A percentile compares a stretch with the other conserved stretches of the same genome.
phyloP scores from a whole-genome alignment of 2,797 vertebrate genomes.

The Chlorospingus flavigularis region DNA sequence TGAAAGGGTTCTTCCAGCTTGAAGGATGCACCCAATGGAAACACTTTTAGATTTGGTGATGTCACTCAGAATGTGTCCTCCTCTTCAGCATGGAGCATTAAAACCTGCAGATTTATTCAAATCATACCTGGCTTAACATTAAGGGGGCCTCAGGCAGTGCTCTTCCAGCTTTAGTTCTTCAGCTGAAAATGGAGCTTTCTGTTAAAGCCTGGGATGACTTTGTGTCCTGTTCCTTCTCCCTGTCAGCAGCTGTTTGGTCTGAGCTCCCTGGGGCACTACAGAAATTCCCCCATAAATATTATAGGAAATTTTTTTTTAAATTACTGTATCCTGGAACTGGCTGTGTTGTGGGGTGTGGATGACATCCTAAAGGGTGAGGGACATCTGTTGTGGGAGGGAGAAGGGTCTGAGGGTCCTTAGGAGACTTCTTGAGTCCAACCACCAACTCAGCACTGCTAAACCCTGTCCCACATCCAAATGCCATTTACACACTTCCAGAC shows the following conservation, averaged over 20 bases:
- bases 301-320: fast-evolving
- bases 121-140: background rate
- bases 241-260: background rate
- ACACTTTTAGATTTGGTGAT: background rate
- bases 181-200: background rate
- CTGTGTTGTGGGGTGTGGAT: fast-evolving
- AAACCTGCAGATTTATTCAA: background rate
- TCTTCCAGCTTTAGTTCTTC: background rate
- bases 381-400: background rate
- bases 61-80: background rate
- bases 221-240: background rate
- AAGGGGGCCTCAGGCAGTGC: background rate
- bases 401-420: background rate
- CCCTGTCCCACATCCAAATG: background rate
- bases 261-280: background rate
- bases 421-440: background rate
- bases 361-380: background rate
- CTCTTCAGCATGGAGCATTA: background rate
- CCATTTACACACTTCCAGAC: background rate
- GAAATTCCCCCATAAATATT: background rate
- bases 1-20: background rate
- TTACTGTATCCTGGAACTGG: fast-evolving
- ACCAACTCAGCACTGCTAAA: fast-evolving
- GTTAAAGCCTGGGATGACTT: background rate
- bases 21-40: background rate